A percentile compares a stretch with the other conserved stretches of the same genome.
Conservation (phyloP, 2,797 vertebrate species). For the Anguilla marmorata region DNA sequence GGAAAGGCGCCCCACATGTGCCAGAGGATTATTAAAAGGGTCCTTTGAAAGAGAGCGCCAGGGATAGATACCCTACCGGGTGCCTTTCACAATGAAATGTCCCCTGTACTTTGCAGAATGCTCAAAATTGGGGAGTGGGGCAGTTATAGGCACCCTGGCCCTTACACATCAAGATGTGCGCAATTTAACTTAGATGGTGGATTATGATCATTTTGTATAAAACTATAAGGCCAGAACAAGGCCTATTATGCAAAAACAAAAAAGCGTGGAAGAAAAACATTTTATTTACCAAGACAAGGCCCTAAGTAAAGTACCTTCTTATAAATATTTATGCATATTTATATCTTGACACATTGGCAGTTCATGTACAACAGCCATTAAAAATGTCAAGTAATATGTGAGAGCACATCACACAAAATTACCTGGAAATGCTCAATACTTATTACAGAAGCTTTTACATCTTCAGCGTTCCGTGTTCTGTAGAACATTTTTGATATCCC, state of each 20-base stretch:
- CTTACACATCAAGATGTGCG: not conserved
- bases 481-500: not conserved
- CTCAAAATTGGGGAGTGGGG: not conserved
- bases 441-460: not conserved
- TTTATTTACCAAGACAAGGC: not conserved
- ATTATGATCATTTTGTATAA: not conserved
- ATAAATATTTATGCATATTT: not conserved
- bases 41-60: conserved; percentile 13
- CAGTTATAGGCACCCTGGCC: not conserved
- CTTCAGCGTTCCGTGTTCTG: not conserved
- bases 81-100: not conserved
- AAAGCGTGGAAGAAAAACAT: not conserved
- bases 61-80: not conserved
- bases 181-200: not conserved
- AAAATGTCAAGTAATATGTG: not conserved
- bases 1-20: conserved; percentile 26
- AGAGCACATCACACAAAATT: not conserved
- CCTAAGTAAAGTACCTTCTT: not conserved
- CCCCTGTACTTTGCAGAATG: not conserved
- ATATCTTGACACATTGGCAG: not conserved
- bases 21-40: conserved; percentile 23
- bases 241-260: not conserved
- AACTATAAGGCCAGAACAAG: not conserved
- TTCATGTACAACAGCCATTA: not conserved
- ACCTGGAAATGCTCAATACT: not conserved